A percentile compares a stretch with the other conserved stretches of the same genome.
phyloP scores from a whole-genome alignment of 30 jellyfish, hydroid and myxozoan species.

The Aurelia aurita complex sp. Pacific region DNA sequence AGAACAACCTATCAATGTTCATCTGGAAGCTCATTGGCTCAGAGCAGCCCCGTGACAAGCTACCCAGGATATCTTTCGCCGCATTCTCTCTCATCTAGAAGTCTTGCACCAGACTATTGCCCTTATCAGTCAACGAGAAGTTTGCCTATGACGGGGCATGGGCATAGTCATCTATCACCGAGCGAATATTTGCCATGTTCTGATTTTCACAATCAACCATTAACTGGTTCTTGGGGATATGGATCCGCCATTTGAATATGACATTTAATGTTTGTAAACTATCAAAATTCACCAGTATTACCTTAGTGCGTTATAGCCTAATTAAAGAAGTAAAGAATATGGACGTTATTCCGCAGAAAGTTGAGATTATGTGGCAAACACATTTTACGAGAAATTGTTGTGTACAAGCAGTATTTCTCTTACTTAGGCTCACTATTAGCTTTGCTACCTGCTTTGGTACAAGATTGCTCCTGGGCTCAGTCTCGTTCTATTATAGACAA shows the following conservation, averaged over 20 bases:
- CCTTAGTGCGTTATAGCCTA: not conserved
- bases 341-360: too few relatives aligned
- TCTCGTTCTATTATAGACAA: too few relatives aligned
- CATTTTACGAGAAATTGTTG: too few relatives aligned
- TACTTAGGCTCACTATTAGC: too few relatives aligned
- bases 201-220: slow-evolving; percentile 71
- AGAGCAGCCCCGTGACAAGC: slow-evolving; percentile 69
- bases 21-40: slow-evolving; percentile 59
- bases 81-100: slow-evolving; percentile 63
- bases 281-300: not conserved
- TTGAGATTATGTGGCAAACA: too few relatives aligned
- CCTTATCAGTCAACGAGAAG: slow-evolving; percentile 87
- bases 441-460: too few relatives aligned
- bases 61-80: slow-evolving; percentile 77
- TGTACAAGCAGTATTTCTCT: too few relatives aligned
- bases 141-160: slow-evolving; percentile 59
- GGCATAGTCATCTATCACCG: slow-evolving; percentile 67
- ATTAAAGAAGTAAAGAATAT: too few relatives aligned
- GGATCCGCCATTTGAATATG: slow-evolving; percentile 65
- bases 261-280: not conserved
- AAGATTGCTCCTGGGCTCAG: too few relatives aligned
- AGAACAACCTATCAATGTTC: slow-evolving; percentile 62
- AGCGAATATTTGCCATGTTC: slow-evolving; percentile 76
- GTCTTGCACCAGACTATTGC: slow-evolving; percentile 70
- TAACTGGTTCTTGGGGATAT: slow-evolving; percentile 74